These are phyloP conservation scores for Synanthedon formicaeformis DNA, from an alignment of 2,888 invertebrate genomes.

Conservation along the genomic window DNA sequence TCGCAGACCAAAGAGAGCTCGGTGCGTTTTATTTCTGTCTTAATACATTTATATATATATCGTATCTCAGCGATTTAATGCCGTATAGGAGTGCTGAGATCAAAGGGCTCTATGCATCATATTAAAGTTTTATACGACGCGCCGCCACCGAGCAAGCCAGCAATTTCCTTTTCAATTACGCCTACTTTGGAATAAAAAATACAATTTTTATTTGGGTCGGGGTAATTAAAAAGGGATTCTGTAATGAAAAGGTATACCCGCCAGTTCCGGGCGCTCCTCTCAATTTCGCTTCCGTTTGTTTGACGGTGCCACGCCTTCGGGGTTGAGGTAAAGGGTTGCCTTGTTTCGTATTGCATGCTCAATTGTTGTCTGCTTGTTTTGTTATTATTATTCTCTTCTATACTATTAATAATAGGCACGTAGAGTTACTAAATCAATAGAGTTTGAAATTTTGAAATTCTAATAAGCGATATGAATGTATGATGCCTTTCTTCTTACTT, in stretches of 20 bases:
- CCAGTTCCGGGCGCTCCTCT: constrained; percentile 65
- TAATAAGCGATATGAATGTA: no score
- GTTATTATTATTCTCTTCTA: no score
- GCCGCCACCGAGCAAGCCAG: constrained; percentile 43
- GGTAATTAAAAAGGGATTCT: constrained; percentile 70
- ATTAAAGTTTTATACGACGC: constrained; percentile 66
- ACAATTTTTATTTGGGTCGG: constrained; percentile 66
- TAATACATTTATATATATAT: constrained; percentile 18
- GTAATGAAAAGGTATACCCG: constrained; percentile 69
- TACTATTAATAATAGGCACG: no score
- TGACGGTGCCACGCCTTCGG: constrained; percentile 59
- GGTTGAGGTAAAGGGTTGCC: constrained; percentile 50
- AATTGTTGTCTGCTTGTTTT: constrained; percentile 17
- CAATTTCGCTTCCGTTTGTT: constrained; percentile 68
- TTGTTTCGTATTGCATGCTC: not conserved
- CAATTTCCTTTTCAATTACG: constrained; percentile 70
- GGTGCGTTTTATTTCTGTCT: not conserved
- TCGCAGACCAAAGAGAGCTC: not conserved
- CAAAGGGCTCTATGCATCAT: constrained; percentile 67
- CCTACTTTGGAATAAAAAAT: constrained; percentile 67
- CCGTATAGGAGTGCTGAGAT: constrained; percentile 59
- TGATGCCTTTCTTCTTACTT: no score
- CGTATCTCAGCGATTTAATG: constrained; percentile 53
- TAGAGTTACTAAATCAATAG: no score
- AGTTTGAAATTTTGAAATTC: no score